Conservation (phyloP, 2,888 invertebrate species). For the Euplagia quadripunctaria region DNA sequence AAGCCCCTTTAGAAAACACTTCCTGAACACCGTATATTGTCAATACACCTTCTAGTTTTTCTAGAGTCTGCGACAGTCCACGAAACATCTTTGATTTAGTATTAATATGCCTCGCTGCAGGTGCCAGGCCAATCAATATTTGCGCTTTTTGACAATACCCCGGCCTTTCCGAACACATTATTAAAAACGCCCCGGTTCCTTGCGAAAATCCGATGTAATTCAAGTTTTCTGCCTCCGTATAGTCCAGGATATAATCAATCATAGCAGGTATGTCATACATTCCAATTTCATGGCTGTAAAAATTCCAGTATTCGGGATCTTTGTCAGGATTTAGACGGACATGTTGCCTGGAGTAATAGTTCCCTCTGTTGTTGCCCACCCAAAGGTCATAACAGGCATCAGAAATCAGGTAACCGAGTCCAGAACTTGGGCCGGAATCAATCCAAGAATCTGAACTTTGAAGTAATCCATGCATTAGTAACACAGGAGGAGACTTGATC, state of each 20-base stretch:
- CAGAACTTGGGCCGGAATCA: slow-evolving; percentile 69
- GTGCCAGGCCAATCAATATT: slow-evolving; percentile 89
- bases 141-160: slow-evolving; percentile 89
- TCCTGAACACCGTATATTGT: slow-evolving; percentile 59
- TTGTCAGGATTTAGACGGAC: slow-evolving; percentile 62
- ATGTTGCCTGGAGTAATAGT: slow-evolving; percentile 85
- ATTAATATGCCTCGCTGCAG: slow-evolving; percentile 84
- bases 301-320: slow-evolving; percentile 58
- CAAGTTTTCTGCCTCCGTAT: slow-evolving; percentile 61
- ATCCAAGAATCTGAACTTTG: slow-evolving; percentile 71
- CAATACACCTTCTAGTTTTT: slow-evolving; percentile 52
- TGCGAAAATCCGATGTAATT: slow-evolving; percentile 57
- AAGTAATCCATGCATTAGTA: slow-evolving; percentile 75
- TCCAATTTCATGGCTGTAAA: slow-evolving; percentile 82
- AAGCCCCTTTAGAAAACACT: slow-evolving; percentile 63
- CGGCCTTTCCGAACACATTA: slow-evolving; percentile 89
- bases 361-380: slow-evolving; percentile 69
- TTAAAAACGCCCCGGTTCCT: slow-evolving; percentile 72
- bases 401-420: slow-evolving; percentile 59
- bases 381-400: slow-evolving; percentile 55
- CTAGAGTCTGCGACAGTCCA: slow-evolving; percentile 40
- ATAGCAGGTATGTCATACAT: slow-evolving; percentile 91
- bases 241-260: slow-evolving; percentile 67
- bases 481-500: slow-evolving; percentile 60
- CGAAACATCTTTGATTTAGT: slow-evolving; percentile 83